Conservation (phyloP, 2,888 invertebrate species). For the Notodonta dromedarius region DNA sequence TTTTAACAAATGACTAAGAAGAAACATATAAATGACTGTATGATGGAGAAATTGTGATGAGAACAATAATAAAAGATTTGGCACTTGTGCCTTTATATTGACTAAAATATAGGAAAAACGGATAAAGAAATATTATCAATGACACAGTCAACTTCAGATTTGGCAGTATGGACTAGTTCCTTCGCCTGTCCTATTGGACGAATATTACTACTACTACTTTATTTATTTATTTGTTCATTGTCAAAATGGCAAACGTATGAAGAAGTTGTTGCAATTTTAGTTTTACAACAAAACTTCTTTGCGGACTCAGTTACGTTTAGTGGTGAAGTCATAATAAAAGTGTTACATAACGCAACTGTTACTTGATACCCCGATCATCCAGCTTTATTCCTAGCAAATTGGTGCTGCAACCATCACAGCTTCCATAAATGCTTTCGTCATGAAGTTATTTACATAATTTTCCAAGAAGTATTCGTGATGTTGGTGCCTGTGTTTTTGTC, state of each 20-base stretch:
- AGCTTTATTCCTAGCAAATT: background rate
- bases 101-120: too few relatives aligned
- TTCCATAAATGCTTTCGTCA: conserved; percentile 8
- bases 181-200: too few relatives aligned
- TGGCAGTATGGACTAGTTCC: too few relatives aligned
- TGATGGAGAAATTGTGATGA: too few relatives aligned
- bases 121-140: too few relatives aligned
- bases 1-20: too few relatives aligned
- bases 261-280: background rate
- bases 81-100: too few relatives aligned
- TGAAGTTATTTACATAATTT: conserved; percentile 42
- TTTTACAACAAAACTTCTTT: background rate
- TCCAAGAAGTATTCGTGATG: conserved; percentile 35
- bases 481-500: conserved; percentile 40
- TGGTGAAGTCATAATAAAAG: background rate
- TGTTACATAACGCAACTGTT: background rate
- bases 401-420: background rate
- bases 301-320: too few relatives aligned
- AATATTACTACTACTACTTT: too few relatives aligned
- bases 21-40: too few relatives aligned
- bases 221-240: background rate
- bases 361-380: background rate
- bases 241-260: background rate
- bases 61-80: too few relatives aligned
- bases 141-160: too few relatives aligned